Percentiles rank a stretch among this genome's conserved stretches.
Evolutionary conservation across 2,888 invertebrate species (phyloP).

Genomic region (Ophion ventricosus): DNA sequence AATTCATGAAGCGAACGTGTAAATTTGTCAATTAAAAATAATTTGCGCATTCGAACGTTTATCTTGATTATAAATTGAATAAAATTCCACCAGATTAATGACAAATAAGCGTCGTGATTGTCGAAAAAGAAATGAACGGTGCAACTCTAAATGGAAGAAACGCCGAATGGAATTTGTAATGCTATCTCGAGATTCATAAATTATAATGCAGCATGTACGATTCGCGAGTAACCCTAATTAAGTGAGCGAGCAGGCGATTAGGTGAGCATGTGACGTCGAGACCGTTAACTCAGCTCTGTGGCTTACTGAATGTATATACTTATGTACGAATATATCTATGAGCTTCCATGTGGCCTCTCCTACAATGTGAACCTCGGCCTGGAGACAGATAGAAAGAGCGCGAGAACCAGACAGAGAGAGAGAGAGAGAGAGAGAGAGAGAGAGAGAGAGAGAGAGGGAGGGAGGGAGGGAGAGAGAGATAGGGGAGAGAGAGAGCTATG

Average conservation of each 20-base stretch:
- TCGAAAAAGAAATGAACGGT: too few relatives aligned
- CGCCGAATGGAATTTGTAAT: slow-evolving; percentile 20
- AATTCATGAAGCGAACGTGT: neutral
- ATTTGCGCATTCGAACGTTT: too few relatives aligned
- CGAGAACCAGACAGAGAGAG: slow-evolving; percentile 7
- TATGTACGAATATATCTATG: slow-evolving; percentile 22
- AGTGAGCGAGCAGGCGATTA: slow-evolving; percentile 58
- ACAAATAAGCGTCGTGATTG: too few relatives aligned
- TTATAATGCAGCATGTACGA: slow-evolving; percentile 37
- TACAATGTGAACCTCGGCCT: slow-evolving; percentile 24
- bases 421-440: slow-evolving; percentile 44
- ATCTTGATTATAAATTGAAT: too few relatives aligned
- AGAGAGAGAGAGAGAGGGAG: slow-evolving; percentile 39
- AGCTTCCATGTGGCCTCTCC: slow-evolving; percentile 23
- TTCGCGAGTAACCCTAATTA: slow-evolving; percentile 54
- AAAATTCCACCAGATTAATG: too few relatives aligned
- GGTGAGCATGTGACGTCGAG: slow-evolving; percentile 53
- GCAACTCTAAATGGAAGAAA: neutral
- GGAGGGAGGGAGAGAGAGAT: slow-evolving; percentile 45
- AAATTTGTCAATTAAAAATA: neutral
- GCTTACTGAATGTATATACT: slow-evolving; percentile 35
- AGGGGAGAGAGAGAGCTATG: slow-evolving; percentile 42
- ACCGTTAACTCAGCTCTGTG: slow-evolving; percentile 53
- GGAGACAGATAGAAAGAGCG: neutral
- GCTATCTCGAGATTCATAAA: slow-evolving; percentile 22